Percentiles rank a stretch among this genome's conserved stretches.
Evolutionary conservation across 2,888 invertebrate genomes (phyloP).

Genomic region (Limnephilus rhombicus): DNA sequence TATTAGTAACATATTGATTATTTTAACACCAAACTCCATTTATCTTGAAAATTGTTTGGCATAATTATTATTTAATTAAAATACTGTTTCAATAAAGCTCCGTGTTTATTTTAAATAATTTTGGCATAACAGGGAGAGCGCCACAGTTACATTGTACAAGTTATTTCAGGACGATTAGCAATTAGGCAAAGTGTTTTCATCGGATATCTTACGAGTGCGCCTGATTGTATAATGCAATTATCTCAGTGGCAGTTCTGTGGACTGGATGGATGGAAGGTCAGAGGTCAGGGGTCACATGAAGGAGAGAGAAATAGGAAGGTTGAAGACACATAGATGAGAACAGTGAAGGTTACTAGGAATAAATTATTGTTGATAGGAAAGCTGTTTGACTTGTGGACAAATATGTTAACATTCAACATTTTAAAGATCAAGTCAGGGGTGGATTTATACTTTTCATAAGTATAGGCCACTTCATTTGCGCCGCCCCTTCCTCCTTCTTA

Average conservation of each 20-base stretch:
- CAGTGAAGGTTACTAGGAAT: background rate
- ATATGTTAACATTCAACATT: no score
- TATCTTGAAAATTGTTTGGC: background rate
- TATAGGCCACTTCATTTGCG: no score
- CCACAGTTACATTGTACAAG: background rate
- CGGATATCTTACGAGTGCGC: background rate
- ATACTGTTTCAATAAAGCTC: background rate
- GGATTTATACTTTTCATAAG: no score
- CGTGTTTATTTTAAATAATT: background rate
- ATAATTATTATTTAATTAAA: background rate
- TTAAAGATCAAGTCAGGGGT: no score
- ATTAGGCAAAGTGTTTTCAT: background rate
- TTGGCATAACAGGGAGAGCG: background rate
- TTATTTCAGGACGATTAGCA: background rate
- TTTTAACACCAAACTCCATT: no score
- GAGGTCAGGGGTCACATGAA: background rate
- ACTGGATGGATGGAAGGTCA: background rate
- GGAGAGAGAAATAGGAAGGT: background rate
- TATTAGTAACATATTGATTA: no score
- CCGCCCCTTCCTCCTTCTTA: no score
- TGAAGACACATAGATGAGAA: background rate
- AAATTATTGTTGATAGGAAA: background rate
- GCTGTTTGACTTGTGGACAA: background rate
- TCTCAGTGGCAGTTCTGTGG: background rate
- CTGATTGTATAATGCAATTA: background rate